Percentiles rank a stretch among this genome's conserved stretches.
These are phyloP conservation scores for Fopius arisanus DNA, from an alignment of 1,140 invertebrate species.

Conservation along the genomic window DNA sequence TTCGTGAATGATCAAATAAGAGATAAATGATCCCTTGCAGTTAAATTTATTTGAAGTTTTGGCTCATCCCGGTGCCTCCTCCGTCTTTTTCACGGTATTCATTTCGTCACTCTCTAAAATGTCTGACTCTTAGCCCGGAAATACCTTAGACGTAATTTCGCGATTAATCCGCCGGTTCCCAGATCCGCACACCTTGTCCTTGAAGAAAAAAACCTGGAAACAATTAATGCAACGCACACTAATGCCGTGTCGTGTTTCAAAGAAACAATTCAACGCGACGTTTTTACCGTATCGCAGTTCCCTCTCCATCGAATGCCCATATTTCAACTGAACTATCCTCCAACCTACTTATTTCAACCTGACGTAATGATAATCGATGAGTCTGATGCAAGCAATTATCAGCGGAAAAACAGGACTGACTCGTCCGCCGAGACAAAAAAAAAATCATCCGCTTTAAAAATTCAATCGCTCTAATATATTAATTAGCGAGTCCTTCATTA, in stretches of 20 bases:
- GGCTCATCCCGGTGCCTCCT: background rate
- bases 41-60: background rate
- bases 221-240: background rate
- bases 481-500: too few relatives aligned
- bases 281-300: background rate
- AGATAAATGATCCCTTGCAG: too few relatives aligned
- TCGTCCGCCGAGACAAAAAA: background rate
- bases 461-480: too few relatives aligned
- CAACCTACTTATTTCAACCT: background rate
- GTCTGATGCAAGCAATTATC: slow-evolving; percentile 3
- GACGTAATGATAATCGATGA: slow-evolving; percentile 9
- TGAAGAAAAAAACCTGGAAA: background rate
- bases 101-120: background rate
- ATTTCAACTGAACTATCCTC: background rate
- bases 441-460: too few relatives aligned
- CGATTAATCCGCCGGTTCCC: background rate
- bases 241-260: background rate
- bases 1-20: too few relatives aligned
- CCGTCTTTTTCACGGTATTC: background rate
- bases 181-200: background rate
- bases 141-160: background rate
- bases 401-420: background rate
- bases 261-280: background rate
- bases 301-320: background rate
- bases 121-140: background rate